Conservation (phyloP, 2,888 invertebrate species). For the Diarsia brunnea region DNA sequence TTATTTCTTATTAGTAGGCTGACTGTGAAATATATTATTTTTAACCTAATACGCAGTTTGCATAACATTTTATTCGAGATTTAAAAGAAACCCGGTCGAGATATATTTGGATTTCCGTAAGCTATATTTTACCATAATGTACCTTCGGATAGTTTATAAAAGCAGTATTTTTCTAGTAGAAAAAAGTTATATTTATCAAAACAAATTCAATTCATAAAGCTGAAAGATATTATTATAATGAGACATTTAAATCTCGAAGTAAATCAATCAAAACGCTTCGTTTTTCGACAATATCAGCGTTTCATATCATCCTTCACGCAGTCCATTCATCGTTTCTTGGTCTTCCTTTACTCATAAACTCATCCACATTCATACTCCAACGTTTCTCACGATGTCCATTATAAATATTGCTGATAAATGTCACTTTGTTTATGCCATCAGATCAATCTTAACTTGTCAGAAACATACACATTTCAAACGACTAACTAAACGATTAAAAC, state of each 20-base stretch:
- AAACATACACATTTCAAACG: conserved; percentile 38
- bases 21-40: conserved; percentile 13
- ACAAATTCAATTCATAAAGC: conserved; percentile 12
- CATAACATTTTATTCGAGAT: conserved; percentile 20
- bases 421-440: background rate
- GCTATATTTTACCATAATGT: conserved; percentile 14
- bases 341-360: too few relatives aligned
- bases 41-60: conserved; percentile 6
- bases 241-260: conserved; percentile 28
- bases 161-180: background rate
- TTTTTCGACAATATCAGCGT: too few relatives aligned
- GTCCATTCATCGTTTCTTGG: too few relatives aligned
- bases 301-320: too few relatives aligned
- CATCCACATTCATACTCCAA: too few relatives aligned
- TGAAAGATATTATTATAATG: conserved; percentile 17
- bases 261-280: too few relatives aligned
- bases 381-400: too few relatives aligned
- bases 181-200: background rate
- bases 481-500: conserved; percentile 9
- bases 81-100: conserved; percentile 26
- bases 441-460: conserved; percentile 68
- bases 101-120: conserved; percentile 15
- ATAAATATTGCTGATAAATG: background rate
- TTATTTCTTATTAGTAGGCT: conserved; percentile 37
- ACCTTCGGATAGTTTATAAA: background rate